Evolutionary conservation across 1,140 invertebrate genomes (phyloP).

Genomic region (Zaprionus nigranus): DNA sequence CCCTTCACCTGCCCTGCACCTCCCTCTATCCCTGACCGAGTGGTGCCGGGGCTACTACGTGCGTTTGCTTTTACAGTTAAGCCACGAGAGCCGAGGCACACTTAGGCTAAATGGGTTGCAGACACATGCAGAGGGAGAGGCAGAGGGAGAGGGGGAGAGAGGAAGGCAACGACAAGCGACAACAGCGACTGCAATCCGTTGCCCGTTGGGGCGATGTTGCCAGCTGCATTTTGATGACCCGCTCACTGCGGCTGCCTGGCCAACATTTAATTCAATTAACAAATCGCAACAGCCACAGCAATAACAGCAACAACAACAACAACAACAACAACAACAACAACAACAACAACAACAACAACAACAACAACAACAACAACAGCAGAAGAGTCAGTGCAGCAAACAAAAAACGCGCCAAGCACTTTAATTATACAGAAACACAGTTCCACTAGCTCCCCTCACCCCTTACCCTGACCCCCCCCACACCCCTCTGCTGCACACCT

Average conservation of each 20-base stretch:
- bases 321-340: conserved; percentile 39
- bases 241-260: conserved; percentile 42
- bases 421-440: conserved; percentile 57
- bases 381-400: conserved; percentile 15
- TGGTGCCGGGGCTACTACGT: conserved; percentile 42
- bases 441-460: no score
- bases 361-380: conserved; percentile 40
- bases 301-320: conserved; percentile 29
- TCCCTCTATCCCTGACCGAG: neutral
- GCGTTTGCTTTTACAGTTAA: conserved; percentile 78
- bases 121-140: conserved; percentile 20
- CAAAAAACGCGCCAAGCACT: conserved; percentile 51
- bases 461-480: neutral
- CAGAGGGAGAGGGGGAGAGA: neutral
- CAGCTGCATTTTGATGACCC: conserved; percentile 77
- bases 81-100: conserved; percentile 43
- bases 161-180: conserved; percentile 11
- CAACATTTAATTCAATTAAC: conserved; percentile 81
- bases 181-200: conserved; percentile 18
- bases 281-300: conserved; percentile 67
- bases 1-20: no score
- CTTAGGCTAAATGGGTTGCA: conserved; percentile 69
- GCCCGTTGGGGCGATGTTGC: conserved; percentile 37
- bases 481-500: no score
- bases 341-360: conserved; percentile 34